A percentile compares a stretch with the other conserved stretches of the same genome.
phyloP scores from a whole-genome alignment of 2,113 vertebrate species.

The Antigone vipio region DNA sequence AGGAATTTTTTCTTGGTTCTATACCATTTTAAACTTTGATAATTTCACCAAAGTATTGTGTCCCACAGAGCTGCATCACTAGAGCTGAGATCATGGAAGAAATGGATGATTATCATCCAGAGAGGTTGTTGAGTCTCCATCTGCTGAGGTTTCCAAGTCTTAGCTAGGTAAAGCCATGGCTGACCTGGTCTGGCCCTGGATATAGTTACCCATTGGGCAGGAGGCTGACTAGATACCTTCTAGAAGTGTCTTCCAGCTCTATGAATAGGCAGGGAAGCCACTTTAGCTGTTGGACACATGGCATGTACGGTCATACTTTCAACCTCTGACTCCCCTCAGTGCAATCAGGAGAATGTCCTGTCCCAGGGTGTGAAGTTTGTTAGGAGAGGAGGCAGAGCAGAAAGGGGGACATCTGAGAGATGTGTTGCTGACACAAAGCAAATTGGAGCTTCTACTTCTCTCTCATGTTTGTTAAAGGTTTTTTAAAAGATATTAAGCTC shows the following conservation, averaged over 20 bases:
- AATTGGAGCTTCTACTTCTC: not conserved
- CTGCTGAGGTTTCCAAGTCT: not conserved
- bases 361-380: not conserved
- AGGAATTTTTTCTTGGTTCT: not conserved
- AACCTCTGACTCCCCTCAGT: not conserved
- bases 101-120: not conserved
- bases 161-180: not conserved
- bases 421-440: accelerated
- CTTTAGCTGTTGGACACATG: not conserved
- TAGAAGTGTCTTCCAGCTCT: not conserved
- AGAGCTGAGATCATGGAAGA: not conserved
- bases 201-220: not conserved
- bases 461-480: not conserved
- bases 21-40: not conserved
- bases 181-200: not conserved
- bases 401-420: not conserved
- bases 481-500: not conserved
- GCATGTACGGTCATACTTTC: not conserved
- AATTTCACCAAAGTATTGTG: not conserved
- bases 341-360: not conserved
- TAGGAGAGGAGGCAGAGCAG: not conserved
- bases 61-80: not conserved
- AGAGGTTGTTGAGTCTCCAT: not conserved
- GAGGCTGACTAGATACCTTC: not conserved
- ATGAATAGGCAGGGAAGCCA: not conserved